Evolutionary conservation across 2,797 vertebrate species (phyloP), one percentile per base, ranked within the genome.

Genomic region (Poeciliopsis infans): DNA sequence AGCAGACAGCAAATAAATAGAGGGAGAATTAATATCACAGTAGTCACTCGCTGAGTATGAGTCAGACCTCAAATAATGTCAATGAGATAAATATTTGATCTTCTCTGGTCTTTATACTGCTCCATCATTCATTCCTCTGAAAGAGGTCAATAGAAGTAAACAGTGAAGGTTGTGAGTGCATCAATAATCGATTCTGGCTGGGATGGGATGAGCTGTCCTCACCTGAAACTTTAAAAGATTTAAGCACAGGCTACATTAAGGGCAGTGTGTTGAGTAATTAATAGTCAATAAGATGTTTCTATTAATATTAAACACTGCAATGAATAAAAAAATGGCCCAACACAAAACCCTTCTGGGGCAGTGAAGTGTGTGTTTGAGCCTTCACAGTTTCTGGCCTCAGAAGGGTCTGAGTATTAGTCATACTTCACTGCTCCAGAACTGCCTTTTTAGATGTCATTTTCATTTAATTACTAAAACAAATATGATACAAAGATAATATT

Each of bases 11-110:
- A 82, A 92, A 86, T 75, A 46, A 89, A 86, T 31, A 82, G 79
- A 86, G 75, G 76, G 82, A 6, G 25, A 90, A 87, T 92, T 84
- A 70, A 85, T 91, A 89, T 87, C 82, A 84, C 72, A 84, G 80
- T 86, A 91, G 86, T 79, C 77, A 83, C 51, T 84, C 78, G 81
- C 79, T 78, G 81, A 78, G 83, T 84, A 71, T 31, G 57, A 76
- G 70, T 90, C 77, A 80, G 86, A 74, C 66, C 75, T 75, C 69
- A 72, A 79, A 78, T 71, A 68, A 57, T 51, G 43, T 79, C 85
- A 33, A 59, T 0, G 10, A 76, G 77, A 87, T 88, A 64, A 88
- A 91, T 83, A 90, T 88, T 91, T 92, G 25, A 88, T 89, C 64
- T 23, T 74, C 51, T 74, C 85, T 71, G 76, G 85, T 81, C 59